These are phyloP conservation scores for Ophion ellenae DNA, from an alignment of 2,888 invertebrate genomes.

Conservation along the genomic window DNA sequence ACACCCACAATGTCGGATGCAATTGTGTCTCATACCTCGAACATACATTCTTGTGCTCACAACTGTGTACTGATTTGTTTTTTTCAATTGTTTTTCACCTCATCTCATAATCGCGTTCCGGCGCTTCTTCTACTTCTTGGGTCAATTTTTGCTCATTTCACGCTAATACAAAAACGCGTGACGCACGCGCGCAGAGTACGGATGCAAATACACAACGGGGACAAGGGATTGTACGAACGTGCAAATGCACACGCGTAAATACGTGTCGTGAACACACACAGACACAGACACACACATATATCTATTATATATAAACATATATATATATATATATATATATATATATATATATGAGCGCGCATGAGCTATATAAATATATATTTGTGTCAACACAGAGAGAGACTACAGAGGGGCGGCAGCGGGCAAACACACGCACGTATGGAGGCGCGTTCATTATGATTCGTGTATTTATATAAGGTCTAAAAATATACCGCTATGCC, in stretches of 20 bases:
- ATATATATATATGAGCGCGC: neutral
- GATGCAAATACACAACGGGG: conserved; percentile 46
- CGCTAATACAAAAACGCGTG: conserved; percentile 48
- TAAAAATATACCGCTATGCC: conserved; percentile 83
- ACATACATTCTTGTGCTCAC: no score
- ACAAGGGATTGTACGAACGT: conserved; percentile 57
- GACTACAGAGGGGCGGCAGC: conserved; percentile 68
- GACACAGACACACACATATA: neutral
- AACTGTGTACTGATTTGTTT: conserved; percentile 13
- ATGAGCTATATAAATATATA: conserved; percentile 18
- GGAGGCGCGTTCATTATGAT: conserved; percentile 83
- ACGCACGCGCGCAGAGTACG: conserved; percentile 39
- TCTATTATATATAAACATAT: neutral
- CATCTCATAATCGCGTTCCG: no score
- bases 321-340: neutral
- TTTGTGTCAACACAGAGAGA: conserved; percentile 65
- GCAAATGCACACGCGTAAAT: conserved; percentile 41
- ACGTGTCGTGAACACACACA: neutral
- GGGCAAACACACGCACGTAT: conserved; percentile 70
- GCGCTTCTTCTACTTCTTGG: neutral
- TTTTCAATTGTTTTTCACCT: conserved; percentile 40
- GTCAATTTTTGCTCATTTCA: conserved; percentile 10
- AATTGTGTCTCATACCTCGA: no score
- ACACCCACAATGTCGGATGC: no score
- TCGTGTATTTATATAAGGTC: conserved; percentile 84